phyloP scores from a whole-genome alignment of 2,797 vertebrate species.

The Graptemys geographica region DNA sequence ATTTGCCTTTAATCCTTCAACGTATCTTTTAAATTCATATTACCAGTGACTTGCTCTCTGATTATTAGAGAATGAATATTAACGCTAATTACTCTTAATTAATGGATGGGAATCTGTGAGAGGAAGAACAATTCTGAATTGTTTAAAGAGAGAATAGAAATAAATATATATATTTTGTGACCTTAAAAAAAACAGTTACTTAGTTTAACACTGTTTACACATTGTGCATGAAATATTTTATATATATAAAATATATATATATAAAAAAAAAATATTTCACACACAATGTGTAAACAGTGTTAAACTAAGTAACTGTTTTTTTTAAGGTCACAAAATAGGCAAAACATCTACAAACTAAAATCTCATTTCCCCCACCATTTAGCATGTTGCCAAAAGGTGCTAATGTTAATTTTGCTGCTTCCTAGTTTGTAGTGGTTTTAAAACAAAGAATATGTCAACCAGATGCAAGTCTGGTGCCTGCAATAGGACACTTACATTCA shows the following conservation, averaged over 20 bases:
- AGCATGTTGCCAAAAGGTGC: neutral
- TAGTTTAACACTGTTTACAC: too few species aligned
- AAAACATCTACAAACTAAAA: neutral
- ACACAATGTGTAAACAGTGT: neutral
- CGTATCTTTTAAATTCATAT: neutral
- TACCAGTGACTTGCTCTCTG: neutral
- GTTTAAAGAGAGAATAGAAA: conserved; percentile 6
- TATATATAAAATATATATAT: too few species aligned
- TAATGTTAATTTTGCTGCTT: neutral
- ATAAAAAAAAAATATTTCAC: neutral
- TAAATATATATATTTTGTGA: neutral
- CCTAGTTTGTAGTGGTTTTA: conserved; percentile 2
- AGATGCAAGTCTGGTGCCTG: neutral
- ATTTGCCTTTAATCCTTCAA: neutral
- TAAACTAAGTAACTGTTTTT: neutral
- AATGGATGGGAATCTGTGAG: neutral
- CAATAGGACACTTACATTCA: neutral
- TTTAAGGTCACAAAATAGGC: neutral
- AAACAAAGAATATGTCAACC: neutral
- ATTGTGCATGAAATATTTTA: too few species aligned
- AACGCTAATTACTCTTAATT: neutral
- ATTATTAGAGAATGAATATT: neutral
- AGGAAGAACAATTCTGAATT: neutral
- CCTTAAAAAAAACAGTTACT: too few species aligned
- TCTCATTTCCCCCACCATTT: neutral